Evolutionary conservation across 2,113 vertebrate species (phyloP).

Genomic region (Motacilla tschutschensis): DNA sequence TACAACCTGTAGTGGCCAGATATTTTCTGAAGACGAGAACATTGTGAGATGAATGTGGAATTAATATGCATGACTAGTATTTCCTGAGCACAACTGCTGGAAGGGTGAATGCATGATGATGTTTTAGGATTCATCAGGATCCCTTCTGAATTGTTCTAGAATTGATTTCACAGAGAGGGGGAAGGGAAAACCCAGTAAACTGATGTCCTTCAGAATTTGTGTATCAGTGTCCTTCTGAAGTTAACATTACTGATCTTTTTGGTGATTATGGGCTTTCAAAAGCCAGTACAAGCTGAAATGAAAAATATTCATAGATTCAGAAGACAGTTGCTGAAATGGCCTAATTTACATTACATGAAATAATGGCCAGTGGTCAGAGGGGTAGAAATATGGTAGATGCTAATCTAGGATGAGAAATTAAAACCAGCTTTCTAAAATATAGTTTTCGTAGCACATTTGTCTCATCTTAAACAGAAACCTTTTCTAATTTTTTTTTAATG

Average conservation of each 20-base stretch:
- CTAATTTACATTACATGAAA: background rate
- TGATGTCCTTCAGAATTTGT: background rate
- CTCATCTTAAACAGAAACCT: constrained; percentile 6
- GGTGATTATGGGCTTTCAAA: background rate
- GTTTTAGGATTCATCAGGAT: background rate
- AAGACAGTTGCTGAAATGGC: background rate
- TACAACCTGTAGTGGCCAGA: background rate
- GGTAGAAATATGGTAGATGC: background rate
- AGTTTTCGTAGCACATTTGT: background rate
- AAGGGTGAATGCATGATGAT: background rate
- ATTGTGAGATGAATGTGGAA: background rate
- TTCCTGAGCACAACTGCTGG: background rate
- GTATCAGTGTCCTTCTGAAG: background rate
- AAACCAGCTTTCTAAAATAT: background rate
- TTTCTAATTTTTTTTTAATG: background rate
- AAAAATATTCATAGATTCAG: background rate
- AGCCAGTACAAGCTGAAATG: background rate
- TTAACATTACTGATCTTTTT: background rate
- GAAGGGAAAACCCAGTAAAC: background rate
- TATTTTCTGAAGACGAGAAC: background rate
- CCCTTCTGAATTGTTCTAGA: background rate
- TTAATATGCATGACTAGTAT: background rate
- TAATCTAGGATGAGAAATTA: background rate
- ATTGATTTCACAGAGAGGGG: background rate
- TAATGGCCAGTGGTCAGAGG: background rate